These are phyloP conservation scores for Gulo gulo DNA, from an alignment of 2,113 vertebrate species.

Conservation along the genomic window DNA sequence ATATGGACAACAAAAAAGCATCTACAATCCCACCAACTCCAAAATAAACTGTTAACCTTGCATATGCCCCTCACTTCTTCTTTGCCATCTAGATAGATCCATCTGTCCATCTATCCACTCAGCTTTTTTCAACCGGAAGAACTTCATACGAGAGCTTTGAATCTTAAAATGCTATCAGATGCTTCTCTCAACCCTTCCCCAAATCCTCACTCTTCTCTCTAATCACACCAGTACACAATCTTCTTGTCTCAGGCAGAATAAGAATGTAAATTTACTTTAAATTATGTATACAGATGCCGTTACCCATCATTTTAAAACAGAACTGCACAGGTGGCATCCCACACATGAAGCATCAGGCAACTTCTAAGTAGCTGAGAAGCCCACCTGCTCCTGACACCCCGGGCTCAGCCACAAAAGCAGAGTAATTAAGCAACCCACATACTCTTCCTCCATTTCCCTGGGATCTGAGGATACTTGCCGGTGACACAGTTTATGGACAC, in stretches of 20 bases:
- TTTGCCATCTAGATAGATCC: background rate
- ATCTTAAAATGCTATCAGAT: conserved; percentile 13
- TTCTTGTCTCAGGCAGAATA: background rate
- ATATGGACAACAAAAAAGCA: background rate
- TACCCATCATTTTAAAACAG: background rate
- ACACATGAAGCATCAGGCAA: background rate
- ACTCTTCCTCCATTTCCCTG: background rate
- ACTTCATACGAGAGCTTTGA: background rate
- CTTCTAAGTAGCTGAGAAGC: background rate
- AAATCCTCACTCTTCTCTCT: background rate
- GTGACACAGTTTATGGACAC: background rate
- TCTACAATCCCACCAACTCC: background rate
- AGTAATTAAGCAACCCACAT: background rate
- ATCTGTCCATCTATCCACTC: background rate
- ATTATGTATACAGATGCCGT: background rate
- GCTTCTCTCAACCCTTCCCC: background rate
- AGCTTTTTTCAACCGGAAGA: background rate
- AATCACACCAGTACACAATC: background rate
- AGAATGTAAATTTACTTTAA: conserved; percentile 1
- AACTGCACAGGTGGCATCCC: background rate
- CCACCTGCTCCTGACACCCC: background rate
- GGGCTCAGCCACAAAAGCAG: background rate
- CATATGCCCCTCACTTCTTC: background rate
- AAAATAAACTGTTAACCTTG: background rate
- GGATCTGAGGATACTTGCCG: accelerated